phyloP scores from a whole-genome alignment of 2,113 vertebrate genomes.

The Nicator chloris region DNA sequence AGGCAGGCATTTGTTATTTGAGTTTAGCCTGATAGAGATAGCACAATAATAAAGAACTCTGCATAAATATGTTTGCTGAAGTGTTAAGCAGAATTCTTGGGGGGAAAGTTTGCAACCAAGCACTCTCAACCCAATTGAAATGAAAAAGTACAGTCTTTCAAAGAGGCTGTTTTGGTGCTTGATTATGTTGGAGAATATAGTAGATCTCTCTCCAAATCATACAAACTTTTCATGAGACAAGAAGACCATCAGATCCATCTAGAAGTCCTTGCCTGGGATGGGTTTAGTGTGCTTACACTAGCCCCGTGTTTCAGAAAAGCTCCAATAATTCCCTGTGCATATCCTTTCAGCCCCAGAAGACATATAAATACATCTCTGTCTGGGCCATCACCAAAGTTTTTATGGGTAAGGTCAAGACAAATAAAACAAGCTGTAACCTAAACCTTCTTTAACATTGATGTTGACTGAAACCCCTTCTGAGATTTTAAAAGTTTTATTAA shows the following conservation, averaged over 20 bases:
- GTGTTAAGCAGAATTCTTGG: neutral
- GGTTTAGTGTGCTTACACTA: neutral
- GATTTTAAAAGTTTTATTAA: conserved; percentile 30
- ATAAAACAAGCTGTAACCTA: neutral
- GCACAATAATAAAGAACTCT: neutral
- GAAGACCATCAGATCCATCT: neutral
- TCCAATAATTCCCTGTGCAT: neutral
- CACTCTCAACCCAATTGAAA: neutral
- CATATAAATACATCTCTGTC: neutral
- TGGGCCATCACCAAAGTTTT: neutral
- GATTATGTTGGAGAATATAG: neutral
- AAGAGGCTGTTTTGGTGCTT: neutral
- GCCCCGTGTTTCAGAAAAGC: neutral
- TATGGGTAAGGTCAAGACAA: neutral
- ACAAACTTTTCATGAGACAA: neutral
- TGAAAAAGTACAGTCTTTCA: neutral
- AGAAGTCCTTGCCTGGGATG: neutral
- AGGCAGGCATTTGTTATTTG: neutral
- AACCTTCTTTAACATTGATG: neutral
- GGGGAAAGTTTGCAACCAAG: neutral
- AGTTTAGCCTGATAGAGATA: neutral
- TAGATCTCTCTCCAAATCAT: neutral
- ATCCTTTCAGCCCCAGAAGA: neutral
- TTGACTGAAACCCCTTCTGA: neutral
- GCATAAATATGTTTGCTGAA: neutral